Evolutionary conservation across 2,797 vertebrate species (phyloP), one percentile per base, ranked within the genome.

Genomic region (Furcifer pardalis): DNA sequence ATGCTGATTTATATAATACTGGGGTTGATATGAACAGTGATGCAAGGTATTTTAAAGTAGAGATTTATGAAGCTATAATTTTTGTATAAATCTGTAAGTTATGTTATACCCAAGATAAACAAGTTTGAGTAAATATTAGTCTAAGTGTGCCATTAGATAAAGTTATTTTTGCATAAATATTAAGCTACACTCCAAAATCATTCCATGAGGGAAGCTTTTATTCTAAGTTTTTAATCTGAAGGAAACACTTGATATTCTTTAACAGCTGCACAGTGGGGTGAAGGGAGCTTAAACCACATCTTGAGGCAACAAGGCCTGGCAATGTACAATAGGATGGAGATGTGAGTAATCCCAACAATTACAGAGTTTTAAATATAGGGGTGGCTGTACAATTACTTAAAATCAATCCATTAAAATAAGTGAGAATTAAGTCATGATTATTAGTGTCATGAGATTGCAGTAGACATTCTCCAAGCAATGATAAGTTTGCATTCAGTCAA

Each of bases 51-150:
- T 59, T 81, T 71, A 74, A 82, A 62, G 27, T 42, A 73, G 21
- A 23, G 21, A 82, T 82, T 73, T 82, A 82, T 82, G 56, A 46
- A 44, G n/a, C 40, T 42, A 10, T 81, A 27, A 44, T 62, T 62
- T 46, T 44, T 60, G 37, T 62, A 82, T 82, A 74, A 73, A 73
- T 82, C 40, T 71, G 35, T n/a, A 59, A n/a, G 66, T n/a, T 71
- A 17, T 23, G 17, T 72, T 81, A 44, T 60, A 72, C 13, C 40
- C 37, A 42, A 63, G 69, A 82, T 73, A 82, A 82, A 73, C 30
- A 73, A 73, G 19, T 60, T 46, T 74, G 25, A 42, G 69, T 44
- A 82, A 81, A 62, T 27, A 73, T 73, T 60, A 44, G 42, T 62
- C 21, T 82, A 44, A 44, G 19, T 9, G 17, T 63, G 30, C 7